Conservation (phyloP, 2,113 vertebrate genomes). For the Chaetops frenatus region DNA sequence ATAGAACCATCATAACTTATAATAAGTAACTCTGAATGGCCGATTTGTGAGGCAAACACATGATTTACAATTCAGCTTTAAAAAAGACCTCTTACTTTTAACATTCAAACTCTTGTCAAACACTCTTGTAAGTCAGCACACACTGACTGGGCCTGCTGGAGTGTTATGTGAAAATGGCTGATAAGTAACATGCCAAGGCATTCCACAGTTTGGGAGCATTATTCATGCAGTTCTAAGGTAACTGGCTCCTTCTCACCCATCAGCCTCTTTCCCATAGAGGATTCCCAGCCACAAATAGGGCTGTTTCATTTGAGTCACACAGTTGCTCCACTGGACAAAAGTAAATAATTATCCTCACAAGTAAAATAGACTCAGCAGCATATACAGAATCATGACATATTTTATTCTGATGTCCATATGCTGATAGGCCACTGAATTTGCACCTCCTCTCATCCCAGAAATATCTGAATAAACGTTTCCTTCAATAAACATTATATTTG, state of each 20-base stretch:
- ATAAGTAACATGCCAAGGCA: background rate
- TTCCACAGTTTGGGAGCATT: background rate
- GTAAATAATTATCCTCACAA: conserved; percentile 8
- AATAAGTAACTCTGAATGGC: background rate
- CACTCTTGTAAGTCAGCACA: background rate
- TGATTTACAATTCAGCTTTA: background rate
- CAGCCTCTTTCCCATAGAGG: background rate
- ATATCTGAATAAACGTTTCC: background rate
- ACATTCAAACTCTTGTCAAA: background rate
- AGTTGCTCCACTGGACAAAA: conserved; percentile 36
- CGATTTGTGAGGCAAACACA: background rate
- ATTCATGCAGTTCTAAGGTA: background rate
- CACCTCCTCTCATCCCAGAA: background rate
- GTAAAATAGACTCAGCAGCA: conserved; percentile 39
- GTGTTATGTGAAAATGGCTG: background rate
- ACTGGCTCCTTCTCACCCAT: background rate
- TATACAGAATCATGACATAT: background rate
- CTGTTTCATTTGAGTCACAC: background rate
- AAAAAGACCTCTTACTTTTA: background rate
- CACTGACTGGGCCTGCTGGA: background rate
- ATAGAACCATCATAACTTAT: background rate
- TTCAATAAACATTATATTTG: background rate
- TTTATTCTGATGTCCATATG: background rate
- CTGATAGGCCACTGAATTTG: background rate
- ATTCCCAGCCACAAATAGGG: background rate